Base-by-base conservation (phyloP, 2,113 vertebrate genomes). In the Chamaea fasciata region DNA sequence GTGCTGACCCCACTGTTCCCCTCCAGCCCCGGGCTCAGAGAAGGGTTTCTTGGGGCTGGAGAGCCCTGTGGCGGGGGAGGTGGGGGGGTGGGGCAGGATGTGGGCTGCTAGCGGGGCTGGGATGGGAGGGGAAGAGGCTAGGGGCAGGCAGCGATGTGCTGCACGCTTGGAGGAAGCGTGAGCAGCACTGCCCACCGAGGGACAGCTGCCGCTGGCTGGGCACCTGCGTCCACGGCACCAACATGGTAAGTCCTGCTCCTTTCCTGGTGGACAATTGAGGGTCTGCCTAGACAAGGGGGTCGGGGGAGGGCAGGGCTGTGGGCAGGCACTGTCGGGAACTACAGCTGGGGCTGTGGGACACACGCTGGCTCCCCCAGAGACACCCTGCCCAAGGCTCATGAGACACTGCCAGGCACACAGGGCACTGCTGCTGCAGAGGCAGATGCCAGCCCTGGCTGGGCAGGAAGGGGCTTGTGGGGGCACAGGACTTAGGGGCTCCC, bases 51-150 rank as follows among this genome's bases (percentile, higher is more conserved):
- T 3, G 8, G 21, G 15, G 18, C 46, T 33, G 47, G 33, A 83
- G 53, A 85, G 33, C 19, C 19, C 37, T 2, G 5, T 2, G 6
- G 41, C 0, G 0, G 27, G 65, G 70, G 26, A 76, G 46, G 89
- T 1, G 0, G 62, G 26, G 56, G 33, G 5, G 5, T 4, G 28
- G 56, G 67, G 59, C 76, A 95, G 93, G 95, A 95, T 95, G 89
- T 16, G 67, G 95, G 75, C 82, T 80, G 82, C n/a, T 53, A 92
- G 71, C 13, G 0, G 78, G 80, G 47, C 50, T 65, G 76, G 49
- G 83, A 68, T 1, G 69, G 96, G 88, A 85, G 90, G 88, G 92
- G 92, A 95, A 85, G 94, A 92, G 78, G 84, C 74, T 47, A 33
- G 50, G 80, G 87, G 87, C 83, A 89, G 93, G 91, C 89, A 95